Evolutionary conservation across 2,888 invertebrate species (phyloP), one percentile per base, ranked within the genome.

Genomic region (Lepidocyrtoides sp.): DNA sequence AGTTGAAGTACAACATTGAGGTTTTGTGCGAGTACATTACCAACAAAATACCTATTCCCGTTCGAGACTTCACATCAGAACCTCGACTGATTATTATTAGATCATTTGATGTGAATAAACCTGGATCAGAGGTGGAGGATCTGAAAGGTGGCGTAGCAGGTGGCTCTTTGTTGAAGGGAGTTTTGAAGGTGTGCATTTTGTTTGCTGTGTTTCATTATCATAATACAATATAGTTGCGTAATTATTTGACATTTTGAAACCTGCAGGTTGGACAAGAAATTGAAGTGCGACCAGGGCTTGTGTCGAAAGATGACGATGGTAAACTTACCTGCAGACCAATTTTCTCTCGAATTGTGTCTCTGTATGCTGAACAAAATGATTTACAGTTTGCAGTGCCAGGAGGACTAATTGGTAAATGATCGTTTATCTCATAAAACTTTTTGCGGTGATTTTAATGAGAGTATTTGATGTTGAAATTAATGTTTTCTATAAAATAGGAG

Each of bases 101-200:
- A 94, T 99, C 99, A 3, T 99, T 99, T 95, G 99, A 99, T 95
- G 99, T 99, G 0, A 99, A 99, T 96, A 99, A 99, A 95, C 99
- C 99, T 3, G 99, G 99, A 66, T 99, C 99, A 95, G 99, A 99
- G 95, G 99, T 99, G 7, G 98, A 98, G 94, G 99, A 99, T 95
- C 96, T 99, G 88, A 98, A 99, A 95, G 99, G 99, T 54, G 99
- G 99, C 32, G 99, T 99, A 32, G 99, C 99, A 88, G 99, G 99
- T 93, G 99, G 99, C 60, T 99, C 99, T 95, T 99, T 99, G 95
- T 96, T 99, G 51, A 97, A 98, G 95, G 99, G 99, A 89, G 99
- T 99, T 29, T 96, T 99, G 32, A 98, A 98, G 95, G 96, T 96
- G 94, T 90, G 1, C 4, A 20, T 14, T 69, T 20, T 26, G 63